Evolutionary conservation across 1,140 invertebrate species (phyloP), one percentile per base, ranked within the genome.

Genomic region (Eulimnadia texana): DNA sequence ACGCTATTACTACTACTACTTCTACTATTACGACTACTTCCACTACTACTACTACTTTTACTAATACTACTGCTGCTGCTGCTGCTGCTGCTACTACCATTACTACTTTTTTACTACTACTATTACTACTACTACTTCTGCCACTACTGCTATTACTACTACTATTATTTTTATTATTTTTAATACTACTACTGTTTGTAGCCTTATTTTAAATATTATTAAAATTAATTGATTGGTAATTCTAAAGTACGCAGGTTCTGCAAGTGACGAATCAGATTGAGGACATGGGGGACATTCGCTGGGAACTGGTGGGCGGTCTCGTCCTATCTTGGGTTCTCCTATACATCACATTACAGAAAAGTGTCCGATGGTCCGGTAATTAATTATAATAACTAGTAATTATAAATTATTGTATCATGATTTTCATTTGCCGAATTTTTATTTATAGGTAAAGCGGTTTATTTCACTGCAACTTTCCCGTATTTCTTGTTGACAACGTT

Each of bases 291-390:
- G 78, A 75, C 1, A 74, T 88, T 59, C 82, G 83, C 68, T 84
- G 80, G 80, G 80, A 84, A 68, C 72, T 88, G n/a, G 75, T 84
- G 47, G 75, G 79, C 19, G 82, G 81, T 66, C 74, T 88, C 24
- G 69, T 80, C 25, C 65, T 85, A 23, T 82, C 84, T 24, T 88
- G 85, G 85, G 69, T 84, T 49, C 67, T 86, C 54, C 80, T 88
- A 56, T 77, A 86, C 77, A 67, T 79, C 71, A 78, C 84, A 69
- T 73, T 86, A 73, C 70, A 84, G 74, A 76, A 83, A 70, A 85
- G 84, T 59, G 78, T 87, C 62, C 83, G 85, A 71, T 80, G 81
- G 71, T 84, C 82, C 69, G 84, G 84, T 65, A 57, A 42, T 42
- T 16, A 42, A 42, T 42, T 42, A 42, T 16, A 42, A 42, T 42